Percentiles rank a stretch among this genome's conserved stretches.
phyloP scores from a whole-genome alignment of 1,140 invertebrate species.

The Cotesia vestalis region DNA sequence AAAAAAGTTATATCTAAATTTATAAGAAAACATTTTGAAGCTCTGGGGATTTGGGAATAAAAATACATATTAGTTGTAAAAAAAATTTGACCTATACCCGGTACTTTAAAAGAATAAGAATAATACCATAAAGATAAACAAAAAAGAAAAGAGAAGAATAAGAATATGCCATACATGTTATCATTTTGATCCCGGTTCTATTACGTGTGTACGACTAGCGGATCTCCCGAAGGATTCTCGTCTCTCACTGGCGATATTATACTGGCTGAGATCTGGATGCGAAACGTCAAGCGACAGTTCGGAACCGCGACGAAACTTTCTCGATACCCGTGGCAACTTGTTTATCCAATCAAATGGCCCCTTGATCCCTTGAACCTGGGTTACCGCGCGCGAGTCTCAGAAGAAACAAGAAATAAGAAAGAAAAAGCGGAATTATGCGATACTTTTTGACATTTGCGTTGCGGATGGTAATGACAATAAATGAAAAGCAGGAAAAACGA shows the following conservation, averaged over 20 bases:
- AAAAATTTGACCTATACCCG: too few relatives aligned
- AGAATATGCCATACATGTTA: background rate
- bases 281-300: background rate
- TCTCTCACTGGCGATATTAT: background rate
- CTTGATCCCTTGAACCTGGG: conserved; percentile 1
- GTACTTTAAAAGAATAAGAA: background rate
- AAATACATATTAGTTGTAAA: too few relatives aligned
- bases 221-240: background rate
- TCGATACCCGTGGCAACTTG: conserved; percentile 12
- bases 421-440: too few relatives aligned
- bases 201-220: conserved; percentile 2
- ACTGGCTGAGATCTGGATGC: background rate
- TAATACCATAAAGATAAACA: too few relatives aligned
- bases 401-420: too few relatives aligned
- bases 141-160: background rate
- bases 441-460: too few relatives aligned
- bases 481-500: background rate
- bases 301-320: conserved; percentile 16
- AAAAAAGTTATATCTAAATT: too few relatives aligned
- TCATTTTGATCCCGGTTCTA: conserved; percentile 9
- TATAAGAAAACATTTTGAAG: too few relatives aligned
- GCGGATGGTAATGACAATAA: background rate
- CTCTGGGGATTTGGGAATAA: too few relatives aligned
- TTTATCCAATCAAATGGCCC: conserved; percentile 7
- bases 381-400: background rate